Percentiles rank a stretch among this genome's conserved stretches.
phyloP scores from a whole-genome alignment of 2,797 vertebrate genomes.

The Hypotaenidia okinawae region DNA sequence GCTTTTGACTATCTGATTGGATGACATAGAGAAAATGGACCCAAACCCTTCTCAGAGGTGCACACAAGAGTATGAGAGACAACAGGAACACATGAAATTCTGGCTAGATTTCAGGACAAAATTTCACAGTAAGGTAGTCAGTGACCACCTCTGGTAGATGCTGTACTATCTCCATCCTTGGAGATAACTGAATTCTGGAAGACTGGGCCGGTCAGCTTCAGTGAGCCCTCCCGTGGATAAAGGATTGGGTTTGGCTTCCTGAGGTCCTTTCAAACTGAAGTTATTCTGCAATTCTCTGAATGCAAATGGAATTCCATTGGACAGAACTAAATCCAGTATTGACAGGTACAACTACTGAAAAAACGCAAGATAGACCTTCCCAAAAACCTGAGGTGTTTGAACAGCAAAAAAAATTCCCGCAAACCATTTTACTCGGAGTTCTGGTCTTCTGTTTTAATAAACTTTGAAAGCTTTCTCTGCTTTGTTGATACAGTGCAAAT shows the following conservation, averaged over 20 bases:
- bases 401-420: background rate
- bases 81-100: background rate
- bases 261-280: background rate
- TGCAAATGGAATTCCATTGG: background rate
- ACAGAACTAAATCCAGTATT: background rate
- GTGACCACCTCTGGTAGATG: background rate
- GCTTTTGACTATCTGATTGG: background rate
- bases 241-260: background rate
- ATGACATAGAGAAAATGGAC: background rate
- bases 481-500: background rate
- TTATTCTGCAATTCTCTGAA: background rate
- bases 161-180: background rate
- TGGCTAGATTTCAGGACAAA: background rate
- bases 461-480: background rate
- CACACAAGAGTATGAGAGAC: background rate
- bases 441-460: background rate
- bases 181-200: background rate
- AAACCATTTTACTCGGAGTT: background rate
- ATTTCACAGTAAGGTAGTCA: background rate
- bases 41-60: background rate
- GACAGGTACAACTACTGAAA: background rate
- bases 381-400: background rate
- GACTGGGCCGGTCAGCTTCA: background rate
- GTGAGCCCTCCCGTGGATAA: background rate
- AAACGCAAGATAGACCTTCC: fast-evolving